Conservation (phyloP, 23 tunicate species). For the Phallusia fumigata region DNA sequence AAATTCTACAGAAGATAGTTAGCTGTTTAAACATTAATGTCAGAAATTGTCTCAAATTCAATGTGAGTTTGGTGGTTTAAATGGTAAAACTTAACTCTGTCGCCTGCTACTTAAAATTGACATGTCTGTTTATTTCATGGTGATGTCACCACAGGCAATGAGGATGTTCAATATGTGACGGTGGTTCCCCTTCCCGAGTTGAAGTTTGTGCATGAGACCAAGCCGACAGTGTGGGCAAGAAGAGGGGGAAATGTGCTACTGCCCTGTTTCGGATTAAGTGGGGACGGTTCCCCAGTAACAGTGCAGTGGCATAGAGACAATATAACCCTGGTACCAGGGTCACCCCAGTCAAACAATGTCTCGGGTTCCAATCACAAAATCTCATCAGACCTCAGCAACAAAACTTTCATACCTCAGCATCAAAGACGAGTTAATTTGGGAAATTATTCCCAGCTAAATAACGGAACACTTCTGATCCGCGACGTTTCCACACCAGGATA, state of each 20-base stretch:
- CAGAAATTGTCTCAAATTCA: too few relatives aligned
- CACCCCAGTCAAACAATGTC: background rate
- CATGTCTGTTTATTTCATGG: too few relatives aligned
- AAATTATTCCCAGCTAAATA: background rate
- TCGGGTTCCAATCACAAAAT: background rate
- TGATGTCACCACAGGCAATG: background rate
- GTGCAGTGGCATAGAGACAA: background rate
- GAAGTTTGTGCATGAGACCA: background rate
- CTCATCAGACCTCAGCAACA: background rate
- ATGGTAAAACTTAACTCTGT: too few relatives aligned
- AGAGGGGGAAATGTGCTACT: background rate
- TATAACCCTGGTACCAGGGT: background rate
- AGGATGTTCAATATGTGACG: background rate
- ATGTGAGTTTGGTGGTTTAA: too few relatives aligned
- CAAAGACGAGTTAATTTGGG: background rate
- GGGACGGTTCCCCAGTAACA: background rate
- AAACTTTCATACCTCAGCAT: background rate
- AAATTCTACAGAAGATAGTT: too few relatives aligned
- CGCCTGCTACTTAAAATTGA: too few relatives aligned
- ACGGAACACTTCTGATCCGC: background rate
- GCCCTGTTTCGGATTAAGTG: background rate
- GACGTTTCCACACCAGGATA: background rate
- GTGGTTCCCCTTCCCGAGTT: background rate
- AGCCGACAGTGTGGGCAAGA: background rate
- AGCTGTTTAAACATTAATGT: too few relatives aligned